Evolutionary conservation across 2,113 vertebrate species (phyloP), one percentile per base, ranked within the genome.

Genomic region (Chaetorhynchus papuensis): DNA sequence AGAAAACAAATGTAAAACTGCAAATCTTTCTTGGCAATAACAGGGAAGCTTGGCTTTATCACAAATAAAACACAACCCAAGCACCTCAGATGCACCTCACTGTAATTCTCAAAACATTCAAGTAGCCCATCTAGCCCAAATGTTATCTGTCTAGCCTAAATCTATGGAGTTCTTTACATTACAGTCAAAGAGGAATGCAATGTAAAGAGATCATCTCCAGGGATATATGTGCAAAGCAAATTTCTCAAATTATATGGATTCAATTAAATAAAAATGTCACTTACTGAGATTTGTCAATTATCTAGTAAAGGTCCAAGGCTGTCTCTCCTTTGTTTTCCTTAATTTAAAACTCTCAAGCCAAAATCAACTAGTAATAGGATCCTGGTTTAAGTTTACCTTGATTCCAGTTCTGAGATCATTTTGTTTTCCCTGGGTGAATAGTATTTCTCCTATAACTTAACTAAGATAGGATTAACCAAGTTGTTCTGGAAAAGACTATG

Each of bases 211-310:
- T 45, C 12, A 78, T 30, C 52, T 69, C 80, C 13, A 69, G n/a
- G 23, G 50, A 95, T 20, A 24, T 10, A 70, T 5, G 6, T 28
- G 41, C 28, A 81, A 83, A 81, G 54, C 11, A 75, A 56, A 41
- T 64, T 85, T 82, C 52, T 82, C 61, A 72, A 85, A 89, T 79
- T 54, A 60, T 79, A 68, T 35, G 16, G 41, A 84, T 85, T 79
- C 61, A 80, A 76, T 94, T 93, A 95, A 95, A 89, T 28, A 39
- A 85, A 84, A 93, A 45, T 20, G 23, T 85, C 61, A 72, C 53
- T 95, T 87, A 50, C 50, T 91, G 81, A 94, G 81, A 87, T 91
- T 76, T 79, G 21, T 87, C 61, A 61, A 33, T 87, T 93, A 79
- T 50, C 63, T 87, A 91, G 10, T 59, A 69, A 76, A 89, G n/a